Evolutionary conservation across 2,797 vertebrate genomes (phyloP).

Genomic region (Urocyon cinereoargenteus): DNA sequence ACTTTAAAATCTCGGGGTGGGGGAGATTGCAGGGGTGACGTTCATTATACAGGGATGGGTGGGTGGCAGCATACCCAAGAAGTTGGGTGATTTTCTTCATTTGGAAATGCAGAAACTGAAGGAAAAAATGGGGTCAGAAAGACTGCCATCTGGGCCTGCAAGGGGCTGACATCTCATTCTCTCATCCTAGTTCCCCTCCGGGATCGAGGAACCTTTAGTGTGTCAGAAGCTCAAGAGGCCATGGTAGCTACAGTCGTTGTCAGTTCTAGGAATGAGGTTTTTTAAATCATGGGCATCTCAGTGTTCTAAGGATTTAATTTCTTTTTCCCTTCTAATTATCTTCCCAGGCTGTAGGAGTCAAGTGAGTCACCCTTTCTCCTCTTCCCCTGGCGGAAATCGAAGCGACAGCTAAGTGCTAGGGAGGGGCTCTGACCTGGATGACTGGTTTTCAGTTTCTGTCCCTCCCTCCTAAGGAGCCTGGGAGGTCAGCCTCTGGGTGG

Average conservation of each 20-base stretch:
- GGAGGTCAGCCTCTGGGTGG: slow-evolving; percentile 52
- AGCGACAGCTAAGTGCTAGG: slow-evolving; percentile 67
- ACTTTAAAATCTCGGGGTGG: not conserved
- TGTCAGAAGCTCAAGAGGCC: slow-evolving; percentile 11
- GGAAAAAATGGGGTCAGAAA: not conserved
- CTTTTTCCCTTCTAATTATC: slow-evolving; percentile 76
- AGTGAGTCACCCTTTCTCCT: slow-evolving; percentile 78
- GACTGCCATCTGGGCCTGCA: not conserved
- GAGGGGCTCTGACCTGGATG: slow-evolving; percentile 70
- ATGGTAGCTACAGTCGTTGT: not conserved
- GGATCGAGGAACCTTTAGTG: not conserved
- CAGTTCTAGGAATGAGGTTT: slow-evolving; percentile 39
- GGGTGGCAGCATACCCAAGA: not conserved
- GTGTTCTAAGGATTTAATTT: slow-evolving; percentile 68
- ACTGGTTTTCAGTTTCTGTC: slow-evolving; percentile 73
- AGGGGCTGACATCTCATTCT: not conserved
- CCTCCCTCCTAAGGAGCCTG: slow-evolving; percentile 44
- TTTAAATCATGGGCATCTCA: slow-evolving; percentile 50
- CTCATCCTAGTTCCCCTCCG: not conserved
- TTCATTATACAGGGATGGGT: not conserved
- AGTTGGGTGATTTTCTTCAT: slow-evolving; percentile 31
- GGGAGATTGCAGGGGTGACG: not conserved
- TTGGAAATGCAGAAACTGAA: slow-evolving; percentile 34
- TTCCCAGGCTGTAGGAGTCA: slow-evolving; percentile 71
- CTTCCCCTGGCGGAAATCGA: slow-evolving; percentile 69